These are phyloP conservation scores for Acanthoscelides obtectus DNA, from an alignment of 2,888 invertebrate genomes.

Conservation along the genomic window DNA sequence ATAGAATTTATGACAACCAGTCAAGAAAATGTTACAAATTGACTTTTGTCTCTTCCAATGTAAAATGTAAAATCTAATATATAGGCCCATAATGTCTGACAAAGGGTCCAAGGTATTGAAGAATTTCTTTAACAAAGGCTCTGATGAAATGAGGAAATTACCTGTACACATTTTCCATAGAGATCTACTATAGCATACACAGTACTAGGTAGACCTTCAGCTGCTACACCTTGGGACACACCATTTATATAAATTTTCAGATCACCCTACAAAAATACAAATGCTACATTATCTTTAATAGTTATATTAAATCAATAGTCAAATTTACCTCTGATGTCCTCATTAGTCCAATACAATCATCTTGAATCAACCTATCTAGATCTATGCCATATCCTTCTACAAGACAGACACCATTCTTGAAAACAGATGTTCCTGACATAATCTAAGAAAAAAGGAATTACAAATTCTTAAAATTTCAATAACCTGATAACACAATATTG, in stretches of 20 bases:
- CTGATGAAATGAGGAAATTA: no score
- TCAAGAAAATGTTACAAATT: no score
- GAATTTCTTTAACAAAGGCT: no score
- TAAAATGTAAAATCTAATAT: no score
- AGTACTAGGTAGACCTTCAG: constrained; percentile 64
- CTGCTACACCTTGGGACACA: constrained; percentile 82
- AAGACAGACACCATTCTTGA: constrained; percentile 78
- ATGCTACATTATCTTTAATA: neutral
- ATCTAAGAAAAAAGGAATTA: constrained; percentile 49
- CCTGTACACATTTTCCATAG: constrained; percentile 77
- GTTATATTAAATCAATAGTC: neutral
- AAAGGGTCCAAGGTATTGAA: no score
- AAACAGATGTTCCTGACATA: constrained; percentile 81
- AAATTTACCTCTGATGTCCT: constrained; percentile 64
- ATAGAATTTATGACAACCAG: no score
- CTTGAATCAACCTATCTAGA: constrained; percentile 76
- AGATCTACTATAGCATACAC: constrained; percentile 76
- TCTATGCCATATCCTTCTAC: constrained; percentile 82
- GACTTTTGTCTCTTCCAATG: no score
- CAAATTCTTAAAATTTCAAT: neutral
- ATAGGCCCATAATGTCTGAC: no score
- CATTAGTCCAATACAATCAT: constrained; percentile 81
- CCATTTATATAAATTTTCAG: constrained; percentile 87
- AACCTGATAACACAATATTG: neutral
- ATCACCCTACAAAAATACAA: constrained; percentile 57